Conservation (phyloP, 2,888 invertebrate species). For the Sicus ferrugineus region DNA sequence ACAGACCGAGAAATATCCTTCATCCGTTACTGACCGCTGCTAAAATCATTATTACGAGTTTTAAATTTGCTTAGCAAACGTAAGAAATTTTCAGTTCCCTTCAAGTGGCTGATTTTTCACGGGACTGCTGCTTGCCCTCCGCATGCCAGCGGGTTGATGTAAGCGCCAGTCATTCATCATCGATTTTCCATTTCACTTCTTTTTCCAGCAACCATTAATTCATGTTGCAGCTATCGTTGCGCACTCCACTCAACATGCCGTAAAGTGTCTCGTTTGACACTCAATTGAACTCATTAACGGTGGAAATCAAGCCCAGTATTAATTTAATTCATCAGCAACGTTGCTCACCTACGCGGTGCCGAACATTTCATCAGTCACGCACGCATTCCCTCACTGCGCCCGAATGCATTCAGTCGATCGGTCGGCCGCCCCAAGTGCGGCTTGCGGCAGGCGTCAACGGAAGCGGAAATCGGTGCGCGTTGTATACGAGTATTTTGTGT, state of each 20-base stretch:
- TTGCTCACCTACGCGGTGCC: not conserved
- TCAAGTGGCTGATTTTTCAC: too few relatives aligned
- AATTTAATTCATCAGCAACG: conserved; percentile 13
- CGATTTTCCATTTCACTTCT: too few relatives aligned
- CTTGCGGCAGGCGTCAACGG: conserved; percentile 17
- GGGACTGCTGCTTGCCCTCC: too few relatives aligned
- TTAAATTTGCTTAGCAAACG: not conserved
- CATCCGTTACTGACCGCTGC: too few relatives aligned
- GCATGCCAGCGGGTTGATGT: too few relatives aligned
- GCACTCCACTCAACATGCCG: not conserved
- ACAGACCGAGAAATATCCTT: too few relatives aligned
- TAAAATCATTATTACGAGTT: too few relatives aligned
- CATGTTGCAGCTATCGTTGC: too few relatives aligned
- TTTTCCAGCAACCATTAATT: too few relatives aligned
- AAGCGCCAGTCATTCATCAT: too few relatives aligned
- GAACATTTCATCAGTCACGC: not conserved
- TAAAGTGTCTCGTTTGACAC: conserved; percentile 11
- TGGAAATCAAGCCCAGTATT: conserved; percentile 33
- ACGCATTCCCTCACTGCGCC: not conserved
- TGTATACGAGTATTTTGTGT: too few relatives aligned
- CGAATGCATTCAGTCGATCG: not conserved
- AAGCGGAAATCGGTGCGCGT: conserved; percentile 43
- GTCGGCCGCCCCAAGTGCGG: not conserved
- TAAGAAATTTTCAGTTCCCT: too few relatives aligned
- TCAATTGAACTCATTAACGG: conserved; percentile 19